These are phyloP conservation scores for Ammodytes dubius DNA, from an alignment of 2,113 vertebrate genomes.

Conservation along the genomic window DNA sequence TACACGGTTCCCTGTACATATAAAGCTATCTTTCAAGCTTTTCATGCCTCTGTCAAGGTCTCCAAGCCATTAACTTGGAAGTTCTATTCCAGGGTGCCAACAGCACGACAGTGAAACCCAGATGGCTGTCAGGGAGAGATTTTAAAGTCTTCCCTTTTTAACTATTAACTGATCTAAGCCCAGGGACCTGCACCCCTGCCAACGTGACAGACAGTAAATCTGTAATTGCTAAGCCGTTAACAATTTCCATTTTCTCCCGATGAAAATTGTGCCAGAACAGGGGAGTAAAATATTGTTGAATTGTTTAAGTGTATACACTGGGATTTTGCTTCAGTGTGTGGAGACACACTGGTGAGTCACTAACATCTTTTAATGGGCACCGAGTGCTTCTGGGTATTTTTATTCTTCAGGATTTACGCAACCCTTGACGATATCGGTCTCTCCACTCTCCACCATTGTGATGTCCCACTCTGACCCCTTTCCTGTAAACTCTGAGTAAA, in stretches of 20 bases:
- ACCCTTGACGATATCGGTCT: neutral
- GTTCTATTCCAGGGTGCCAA: slow-evolving; percentile 68
- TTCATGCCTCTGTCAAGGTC: slow-evolving; percentile 52
- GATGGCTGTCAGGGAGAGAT: slow-evolving; percentile 60
- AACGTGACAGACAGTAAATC: slow-evolving; percentile 45
- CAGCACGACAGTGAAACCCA: slow-evolving; percentile 65
- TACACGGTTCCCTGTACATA: slow-evolving; percentile 39
- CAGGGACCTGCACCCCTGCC: slow-evolving; percentile 39
- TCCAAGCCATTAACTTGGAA: slow-evolving; percentile 63
- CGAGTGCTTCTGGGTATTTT: slow-evolving; percentile 33
- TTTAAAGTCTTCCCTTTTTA: slow-evolving; percentile 64
- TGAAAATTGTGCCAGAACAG: slow-evolving; percentile 15
- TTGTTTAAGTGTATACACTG: slow-evolving; percentile 5
- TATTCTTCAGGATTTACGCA: slow-evolving; percentile 33
- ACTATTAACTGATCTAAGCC: slow-evolving; percentile 57
- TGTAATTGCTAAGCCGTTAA: slow-evolving; percentile 60
- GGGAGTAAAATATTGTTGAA: slow-evolving; percentile 21
- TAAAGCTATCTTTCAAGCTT: slow-evolving; percentile 65
- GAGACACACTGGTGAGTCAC: slow-evolving; percentile 45
- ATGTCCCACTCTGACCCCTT: slow-evolving; percentile 29
- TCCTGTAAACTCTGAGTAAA: neutral
- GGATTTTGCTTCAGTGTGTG: slow-evolving; percentile 30
- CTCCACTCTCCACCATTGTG: neutral
- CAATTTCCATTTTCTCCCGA: slow-evolving; percentile 64
- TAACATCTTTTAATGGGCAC: slow-evolving; percentile 41